phyloP scores from a whole-genome alignment of 2,797 vertebrate genomes.

The Clarias platycephalus region DNA sequence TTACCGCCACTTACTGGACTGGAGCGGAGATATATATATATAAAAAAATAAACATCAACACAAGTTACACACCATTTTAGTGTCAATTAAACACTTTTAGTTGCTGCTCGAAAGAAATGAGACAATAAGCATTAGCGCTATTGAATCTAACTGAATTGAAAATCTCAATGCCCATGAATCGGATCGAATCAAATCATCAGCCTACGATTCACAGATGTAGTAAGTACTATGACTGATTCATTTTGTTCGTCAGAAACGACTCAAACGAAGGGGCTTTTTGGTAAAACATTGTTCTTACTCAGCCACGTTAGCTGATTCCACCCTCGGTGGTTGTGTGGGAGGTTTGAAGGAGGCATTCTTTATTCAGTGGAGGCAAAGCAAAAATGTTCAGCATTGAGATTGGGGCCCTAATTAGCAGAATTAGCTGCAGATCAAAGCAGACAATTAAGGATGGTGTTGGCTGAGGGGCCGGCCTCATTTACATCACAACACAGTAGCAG shows the following conservation, averaged over 20 bases:
- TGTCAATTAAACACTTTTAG: too few species aligned
- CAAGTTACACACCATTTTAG: too few species aligned
- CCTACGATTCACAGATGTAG: too few species aligned
- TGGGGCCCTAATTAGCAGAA: conserved; percentile 79
- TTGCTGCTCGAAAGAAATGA: too few species aligned
- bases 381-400: conserved; percentile 74
- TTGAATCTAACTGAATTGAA: too few species aligned
- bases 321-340: conserved; percentile 12
- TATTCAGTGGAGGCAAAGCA: conserved; percentile 63
- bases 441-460: conserved; percentile 85
- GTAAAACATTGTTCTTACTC: background rate
- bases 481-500: conserved; percentile 83
- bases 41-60: too few species aligned
- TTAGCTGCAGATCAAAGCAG: conserved; percentile 89
- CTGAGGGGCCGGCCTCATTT: conserved; percentile 84
- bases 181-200: too few species aligned
- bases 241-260: background rate
- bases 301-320: background rate
- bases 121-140: too few species aligned
- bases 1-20: too few species aligned
- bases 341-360: conserved; percentile 37
- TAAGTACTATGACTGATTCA: background rate
- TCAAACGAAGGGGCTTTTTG: background rate
- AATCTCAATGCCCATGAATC: too few species aligned
- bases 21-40: too few species aligned